Conservation (phyloP, 2,113 vertebrate species). For the Rhinogobius similis region DNA sequence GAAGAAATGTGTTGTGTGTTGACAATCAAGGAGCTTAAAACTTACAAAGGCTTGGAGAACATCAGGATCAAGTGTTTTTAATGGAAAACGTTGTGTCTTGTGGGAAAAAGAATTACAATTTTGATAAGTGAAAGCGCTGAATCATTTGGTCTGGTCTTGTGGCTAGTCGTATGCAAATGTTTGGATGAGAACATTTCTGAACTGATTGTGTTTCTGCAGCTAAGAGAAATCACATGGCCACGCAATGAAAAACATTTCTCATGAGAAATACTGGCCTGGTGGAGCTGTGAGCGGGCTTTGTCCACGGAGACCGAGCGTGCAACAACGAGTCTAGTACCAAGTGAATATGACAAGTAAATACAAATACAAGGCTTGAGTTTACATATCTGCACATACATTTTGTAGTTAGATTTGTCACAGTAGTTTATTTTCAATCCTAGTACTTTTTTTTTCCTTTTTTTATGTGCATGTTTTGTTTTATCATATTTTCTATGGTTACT, state of each 20-base stretch:
- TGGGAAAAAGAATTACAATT: conserved; percentile 9
- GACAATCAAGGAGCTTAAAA: conserved; percentile 4
- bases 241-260: conserved; percentile 48
- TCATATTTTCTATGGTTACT: background rate
- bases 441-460: too few relatives aligned
- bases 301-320: background rate
- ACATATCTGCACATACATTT: too few relatives aligned
- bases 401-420: too few relatives aligned
- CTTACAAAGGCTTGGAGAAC: conserved; percentile 4
- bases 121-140: conserved; percentile 49
- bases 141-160: conserved; percentile 36
- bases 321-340: background rate
- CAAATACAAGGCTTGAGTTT: background rate
- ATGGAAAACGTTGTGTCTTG: conserved; percentile 22
- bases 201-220: conserved; percentile 52
- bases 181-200: conserved; percentile 41
- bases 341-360: background rate
- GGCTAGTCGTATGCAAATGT: conserved; percentile 26
- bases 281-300: background rate
- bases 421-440: too few relatives aligned
- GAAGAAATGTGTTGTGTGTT: background rate
- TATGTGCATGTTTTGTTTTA: background rate
- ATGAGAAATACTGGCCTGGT: conserved; percentile 17
- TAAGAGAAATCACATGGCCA: conserved; percentile 59
- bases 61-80: conserved; percentile 2